Evolutionary conservation across 1,140 invertebrate genomes (phyloP), one percentile per base, ranked within the genome.

Genomic region (Conopomorpha cramerella): DNA sequence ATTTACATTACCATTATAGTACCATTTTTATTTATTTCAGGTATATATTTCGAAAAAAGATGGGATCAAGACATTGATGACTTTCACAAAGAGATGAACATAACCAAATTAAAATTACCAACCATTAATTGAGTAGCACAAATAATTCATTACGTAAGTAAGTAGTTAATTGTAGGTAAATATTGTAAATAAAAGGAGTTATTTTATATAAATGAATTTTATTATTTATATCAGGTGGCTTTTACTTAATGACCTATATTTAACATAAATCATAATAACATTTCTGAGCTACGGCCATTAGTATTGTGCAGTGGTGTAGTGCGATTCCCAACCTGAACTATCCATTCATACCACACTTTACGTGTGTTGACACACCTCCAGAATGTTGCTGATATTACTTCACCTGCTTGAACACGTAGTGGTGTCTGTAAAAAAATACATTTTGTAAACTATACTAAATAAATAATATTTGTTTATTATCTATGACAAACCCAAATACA

Each of bases 271-370:
- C 52, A 74, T 56, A 74, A 57, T 19, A 72, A 51, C 70, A 74
- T 74, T 53, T 72, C 67, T 17, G 67, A 66, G 43, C 70, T 68
- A 8, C 51, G 43, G n/a, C 70, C 70, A 41, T 67, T 64, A n/a
- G 46, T 16, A 38, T 74, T 74, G 34, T 74, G 70, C 8, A 72
- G 25, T 8, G 53, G 49, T 33, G 65, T 66, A 7, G 53, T 46
- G 10, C 32, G 43, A 25, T 53, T 51, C 12, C 55, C 63, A 7
- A 71, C 64, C 51, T 64, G 52, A 4, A 96, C 77, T 44, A 86
- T 84, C 96, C 96, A 99, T 68, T 98, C 95, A 59, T 98, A 99
- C 95, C 95, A 98, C 0, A 98, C 94, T 58, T 91, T 89, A 34
- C 89, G 84, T 7, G 81, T 67, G 42, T 79, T 85, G 30, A 86